These are phyloP conservation scores for Deilephila elpenor DNA, from an alignment of 2,888 invertebrate species.

Conservation along the genomic window DNA sequence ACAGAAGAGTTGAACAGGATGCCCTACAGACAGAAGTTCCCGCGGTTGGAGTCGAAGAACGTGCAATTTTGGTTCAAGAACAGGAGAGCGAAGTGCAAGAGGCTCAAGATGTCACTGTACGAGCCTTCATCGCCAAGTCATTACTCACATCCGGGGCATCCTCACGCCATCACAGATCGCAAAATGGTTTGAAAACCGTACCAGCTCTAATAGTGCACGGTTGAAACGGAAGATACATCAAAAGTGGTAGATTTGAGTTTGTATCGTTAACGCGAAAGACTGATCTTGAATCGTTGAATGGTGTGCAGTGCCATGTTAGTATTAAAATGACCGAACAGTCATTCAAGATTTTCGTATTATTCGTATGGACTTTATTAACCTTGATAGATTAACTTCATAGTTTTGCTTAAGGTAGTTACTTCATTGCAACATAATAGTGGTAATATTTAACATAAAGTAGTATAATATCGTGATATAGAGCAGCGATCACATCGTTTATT, in stretches of 20 bases:
- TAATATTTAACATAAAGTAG: slow-evolving; percentile 22
- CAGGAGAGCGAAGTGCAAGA: slow-evolving; percentile 98
- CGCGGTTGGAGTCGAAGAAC: slow-evolving; percentile 99
- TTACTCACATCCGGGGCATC: slow-evolving; percentile 83
- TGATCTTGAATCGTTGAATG: slow-evolving; percentile 76
- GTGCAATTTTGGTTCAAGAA: slow-evolving; percentile 99
- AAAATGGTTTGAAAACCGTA: slow-evolving; percentile 69
- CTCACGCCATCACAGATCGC: slow-evolving; percentile 82
- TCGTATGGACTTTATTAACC: slow-evolving; percentile 57
- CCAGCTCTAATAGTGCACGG: slow-evolving; percentile 45
- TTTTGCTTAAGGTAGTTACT: slow-evolving; percentile 54
- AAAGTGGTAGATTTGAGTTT: slow-evolving; percentile 2
- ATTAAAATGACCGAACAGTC: slow-evolving; percentile 64
- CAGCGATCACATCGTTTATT: slow-evolving; percentile 54
- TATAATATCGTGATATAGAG: slow-evolving; percentile 28
- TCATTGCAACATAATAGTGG: slow-evolving; percentile 33
- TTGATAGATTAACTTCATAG: slow-evolving; percentile 55
- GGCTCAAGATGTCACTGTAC: slow-evolving; percentile 95
- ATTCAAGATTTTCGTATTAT: slow-evolving; percentile 62
- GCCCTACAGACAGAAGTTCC: slow-evolving; percentile 99
- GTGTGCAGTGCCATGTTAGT: slow-evolving; percentile 82
- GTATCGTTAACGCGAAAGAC: slow-evolving; percentile 69
- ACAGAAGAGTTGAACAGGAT: slow-evolving; percentile 98
- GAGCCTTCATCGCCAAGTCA: slow-evolving; percentile 88
- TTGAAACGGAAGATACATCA: slow-evolving; percentile 6